phyloP scores from a whole-genome alignment of 2,888 invertebrate genomes.

The Sympetrum striolatum region DNA sequence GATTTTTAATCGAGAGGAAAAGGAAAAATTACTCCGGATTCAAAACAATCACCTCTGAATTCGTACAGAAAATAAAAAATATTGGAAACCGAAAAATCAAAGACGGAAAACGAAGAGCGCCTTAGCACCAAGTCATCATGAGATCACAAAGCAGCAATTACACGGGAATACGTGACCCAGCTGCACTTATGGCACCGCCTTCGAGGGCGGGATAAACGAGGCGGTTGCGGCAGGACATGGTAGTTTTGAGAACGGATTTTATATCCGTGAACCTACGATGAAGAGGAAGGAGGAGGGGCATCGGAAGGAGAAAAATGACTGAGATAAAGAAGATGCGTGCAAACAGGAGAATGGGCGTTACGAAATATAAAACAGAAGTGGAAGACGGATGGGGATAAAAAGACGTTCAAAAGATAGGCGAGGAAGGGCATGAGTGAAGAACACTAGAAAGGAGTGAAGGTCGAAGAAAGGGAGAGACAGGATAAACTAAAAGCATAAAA shows the following conservation, averaged over 20 bases:
- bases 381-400: not conserved
- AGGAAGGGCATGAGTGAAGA: not conserved
- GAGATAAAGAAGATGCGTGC: not conserved
- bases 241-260: not conserved
- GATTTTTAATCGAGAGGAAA: too few relatives aligned
- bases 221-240: not conserved
- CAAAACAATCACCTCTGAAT: too few relatives aligned
- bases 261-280: not conserved
- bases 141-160: not conserved
- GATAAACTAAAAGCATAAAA: not conserved
- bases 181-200: not conserved
- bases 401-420: not conserved
- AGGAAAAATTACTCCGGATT: too few relatives aligned
- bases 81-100: too few relatives aligned
- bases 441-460: too few relatives aligned
- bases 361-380: not conserved
- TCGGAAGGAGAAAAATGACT: not conserved
- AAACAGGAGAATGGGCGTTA: not conserved
- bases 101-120: too few relatives aligned
- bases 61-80: too few relatives aligned
- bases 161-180: not conserved
- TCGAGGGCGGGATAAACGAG: not conserved
- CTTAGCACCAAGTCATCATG: not conserved
- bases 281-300: not conserved
- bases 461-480: not conserved